phyloP scores from a whole-genome alignment of 2,113 vertebrate genomes.

The Glaucomys volans region DNA sequence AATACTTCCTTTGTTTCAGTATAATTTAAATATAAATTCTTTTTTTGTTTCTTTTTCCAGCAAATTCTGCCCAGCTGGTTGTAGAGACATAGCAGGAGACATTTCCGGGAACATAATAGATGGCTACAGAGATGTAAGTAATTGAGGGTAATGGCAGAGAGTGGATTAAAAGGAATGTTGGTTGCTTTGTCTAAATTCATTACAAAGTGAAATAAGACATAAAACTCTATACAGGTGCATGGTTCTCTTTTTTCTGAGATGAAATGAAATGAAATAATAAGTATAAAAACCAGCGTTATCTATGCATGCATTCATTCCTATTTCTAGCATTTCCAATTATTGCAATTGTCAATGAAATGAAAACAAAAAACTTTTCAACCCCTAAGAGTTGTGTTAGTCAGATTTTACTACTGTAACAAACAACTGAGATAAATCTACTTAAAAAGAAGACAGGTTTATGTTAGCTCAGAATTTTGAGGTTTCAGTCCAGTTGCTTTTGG shows the following conservation, averaged over 20 bases:
- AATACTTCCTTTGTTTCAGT: conserved; percentile 39
- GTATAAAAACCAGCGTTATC: conserved; percentile 11
- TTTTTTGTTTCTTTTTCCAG: conserved; percentile 81
- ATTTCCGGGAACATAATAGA: conserved; percentile 90
- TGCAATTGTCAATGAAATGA: not conserved
- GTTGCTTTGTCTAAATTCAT: not conserved
- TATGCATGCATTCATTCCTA: not conserved
- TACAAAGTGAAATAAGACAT: not conserved
- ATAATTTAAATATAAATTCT: conserved; percentile 26
- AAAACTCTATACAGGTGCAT: not conserved
- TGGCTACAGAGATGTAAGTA: conserved; percentile 95
- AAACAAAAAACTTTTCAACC: not conserved
- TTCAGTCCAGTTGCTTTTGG: not conserved
- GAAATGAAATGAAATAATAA: not conserved
- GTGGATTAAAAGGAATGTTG: not conserved
- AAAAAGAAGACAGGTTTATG: not conserved
- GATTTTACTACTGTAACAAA: not conserved
- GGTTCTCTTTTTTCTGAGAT: not conserved
- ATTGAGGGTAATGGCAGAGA: not conserved
- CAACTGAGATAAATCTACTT: not conserved
- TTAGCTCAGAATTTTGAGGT: not conserved
- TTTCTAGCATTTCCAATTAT: conserved; percentile 37
- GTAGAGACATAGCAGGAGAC: conserved; percentile 90
- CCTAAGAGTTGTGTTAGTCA: not conserved
- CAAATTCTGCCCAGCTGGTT: conserved; percentile 94